phyloP scores from a whole-genome alignment of 1,140 invertebrate species.

The Neodiprion pinetum region DNA sequence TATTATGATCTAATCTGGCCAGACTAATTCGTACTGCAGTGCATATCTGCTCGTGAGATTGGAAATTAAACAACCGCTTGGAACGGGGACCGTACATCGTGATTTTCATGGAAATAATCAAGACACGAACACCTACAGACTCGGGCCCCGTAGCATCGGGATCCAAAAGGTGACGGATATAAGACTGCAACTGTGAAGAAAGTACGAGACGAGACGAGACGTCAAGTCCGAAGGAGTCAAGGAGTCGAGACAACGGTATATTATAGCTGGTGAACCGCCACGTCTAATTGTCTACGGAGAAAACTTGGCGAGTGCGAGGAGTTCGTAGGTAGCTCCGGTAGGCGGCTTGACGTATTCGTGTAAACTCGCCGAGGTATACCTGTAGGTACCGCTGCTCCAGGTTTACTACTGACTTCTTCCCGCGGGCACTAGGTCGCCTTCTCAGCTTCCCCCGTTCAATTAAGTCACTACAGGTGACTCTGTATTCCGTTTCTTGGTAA shows the following conservation, averaged over 20 bases:
- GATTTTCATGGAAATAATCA: background rate
- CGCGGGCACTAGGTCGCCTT: slow-evolving; percentile 6
- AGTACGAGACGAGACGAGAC: background rate
- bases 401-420: background rate
- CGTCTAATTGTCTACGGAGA: slow-evolving; percentile 1
- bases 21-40: background rate
- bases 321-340: too few species aligned
- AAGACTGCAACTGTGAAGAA: background rate
- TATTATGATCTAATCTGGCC: slow-evolving; percentile 1
- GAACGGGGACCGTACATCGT: background rate
- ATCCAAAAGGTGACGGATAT: background rate
- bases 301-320: background rate
- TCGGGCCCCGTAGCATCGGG: background rate
- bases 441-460: background rate
- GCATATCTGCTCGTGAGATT: background rate
- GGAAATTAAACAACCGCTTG: background rate
- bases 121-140: background rate
- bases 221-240: background rate
- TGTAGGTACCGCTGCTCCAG: background rate
- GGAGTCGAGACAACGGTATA: slow-evolving; percentile 5
- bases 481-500: background rate
- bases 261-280: background rate
- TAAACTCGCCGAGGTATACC: background rate
- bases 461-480: background rate
- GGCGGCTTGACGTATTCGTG: background rate